A percentile compares a stretch with the other conserved stretches of the same genome.
Conservation (phyloP, 2,797 vertebrate genomes). For the Spinibarbus caldwelli region DNA sequence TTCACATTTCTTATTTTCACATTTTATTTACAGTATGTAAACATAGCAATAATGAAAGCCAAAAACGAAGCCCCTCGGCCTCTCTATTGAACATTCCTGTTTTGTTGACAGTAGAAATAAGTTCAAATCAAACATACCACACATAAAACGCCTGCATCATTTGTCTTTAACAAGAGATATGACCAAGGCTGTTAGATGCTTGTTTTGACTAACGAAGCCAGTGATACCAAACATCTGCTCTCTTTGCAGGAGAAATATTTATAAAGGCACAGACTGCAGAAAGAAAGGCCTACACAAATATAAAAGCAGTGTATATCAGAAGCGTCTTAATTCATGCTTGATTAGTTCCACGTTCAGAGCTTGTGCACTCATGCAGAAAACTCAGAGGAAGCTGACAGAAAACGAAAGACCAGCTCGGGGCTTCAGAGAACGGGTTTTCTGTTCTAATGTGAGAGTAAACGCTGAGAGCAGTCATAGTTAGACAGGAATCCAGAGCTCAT, state of each 20-base stretch:
- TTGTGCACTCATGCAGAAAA: constrained; percentile 37
- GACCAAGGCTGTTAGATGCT: constrained; percentile 56
- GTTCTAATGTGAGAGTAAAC: constrained; percentile 51
- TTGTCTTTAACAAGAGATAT: constrained; percentile 41
- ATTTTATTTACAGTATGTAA: neutral
- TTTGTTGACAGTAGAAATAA: neutral
- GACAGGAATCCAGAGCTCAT: constrained; percentile 28
- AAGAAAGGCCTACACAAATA: constrained; percentile 27
- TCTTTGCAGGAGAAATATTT: constrained; percentile 64
- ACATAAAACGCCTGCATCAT: neutral
- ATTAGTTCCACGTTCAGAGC: constrained; percentile 21
- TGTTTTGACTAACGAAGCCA: constrained; percentile 73
- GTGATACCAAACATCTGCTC: constrained; percentile 60
- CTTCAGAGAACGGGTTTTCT: constrained; percentile 21
- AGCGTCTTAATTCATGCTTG: constrained; percentile 35
- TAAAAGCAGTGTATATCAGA: constrained; percentile 18
- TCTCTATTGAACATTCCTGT: neutral
- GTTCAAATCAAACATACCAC: neutral
- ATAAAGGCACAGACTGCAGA: constrained; percentile 56
- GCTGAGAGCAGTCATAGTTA: constrained; percentile 29
- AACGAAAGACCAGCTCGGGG: constrained; percentile 56
- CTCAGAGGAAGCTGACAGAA: constrained; percentile 46
- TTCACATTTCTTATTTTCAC: neutral
- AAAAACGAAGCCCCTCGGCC: neutral
- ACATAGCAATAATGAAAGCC: too few relatives aligned